Percentiles rank a stretch among this genome's conserved stretches.
Conservation (phyloP, 2,113 vertebrate genomes). For the Pipa parva region DNA sequence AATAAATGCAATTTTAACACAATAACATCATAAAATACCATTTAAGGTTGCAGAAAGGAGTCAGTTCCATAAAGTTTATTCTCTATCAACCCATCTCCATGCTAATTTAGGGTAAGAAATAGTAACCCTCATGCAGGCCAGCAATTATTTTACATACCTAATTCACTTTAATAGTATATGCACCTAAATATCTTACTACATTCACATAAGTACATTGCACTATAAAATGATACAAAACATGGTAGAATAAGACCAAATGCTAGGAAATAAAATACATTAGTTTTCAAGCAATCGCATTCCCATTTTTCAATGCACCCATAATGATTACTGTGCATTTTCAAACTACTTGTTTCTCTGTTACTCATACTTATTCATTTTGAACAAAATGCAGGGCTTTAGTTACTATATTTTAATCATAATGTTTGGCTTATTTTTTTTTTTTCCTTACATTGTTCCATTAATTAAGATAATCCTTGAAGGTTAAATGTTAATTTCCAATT, state of each 20-base stretch:
- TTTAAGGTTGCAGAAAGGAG: too few relatives aligned
- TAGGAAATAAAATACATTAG: slow-evolving; percentile 1
- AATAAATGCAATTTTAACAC: too few relatives aligned
- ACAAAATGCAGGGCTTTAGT: background rate
- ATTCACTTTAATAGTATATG: too few relatives aligned
- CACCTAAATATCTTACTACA: too few relatives aligned
- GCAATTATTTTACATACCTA: too few relatives aligned
- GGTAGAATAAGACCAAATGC: slow-evolving; percentile 33
- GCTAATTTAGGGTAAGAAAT: too few relatives aligned
- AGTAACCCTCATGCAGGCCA: too few relatives aligned
- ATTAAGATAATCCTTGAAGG: too few relatives aligned
- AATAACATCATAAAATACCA: too few relatives aligned
- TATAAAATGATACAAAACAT: slow-evolving; percentile 41
- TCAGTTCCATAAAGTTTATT: too few relatives aligned
- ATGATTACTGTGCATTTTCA: slow-evolving; percentile 51
- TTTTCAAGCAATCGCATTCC: slow-evolving; percentile 56
- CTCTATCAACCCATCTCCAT: too few relatives aligned
- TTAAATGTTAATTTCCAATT: background rate
- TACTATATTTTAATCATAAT: background rate
- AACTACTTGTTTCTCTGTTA: slow-evolving; percentile 54
- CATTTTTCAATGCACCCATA: slow-evolving; percentile 50
- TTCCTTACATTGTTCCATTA: background rate
- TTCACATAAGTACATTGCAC: background rate
- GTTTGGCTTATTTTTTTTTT: background rate
- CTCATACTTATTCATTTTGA: slow-evolving; percentile 40